phyloP scores from a whole-genome alignment of 2,797 vertebrate species.

The Gymnoscopelus microlampas region DNA sequence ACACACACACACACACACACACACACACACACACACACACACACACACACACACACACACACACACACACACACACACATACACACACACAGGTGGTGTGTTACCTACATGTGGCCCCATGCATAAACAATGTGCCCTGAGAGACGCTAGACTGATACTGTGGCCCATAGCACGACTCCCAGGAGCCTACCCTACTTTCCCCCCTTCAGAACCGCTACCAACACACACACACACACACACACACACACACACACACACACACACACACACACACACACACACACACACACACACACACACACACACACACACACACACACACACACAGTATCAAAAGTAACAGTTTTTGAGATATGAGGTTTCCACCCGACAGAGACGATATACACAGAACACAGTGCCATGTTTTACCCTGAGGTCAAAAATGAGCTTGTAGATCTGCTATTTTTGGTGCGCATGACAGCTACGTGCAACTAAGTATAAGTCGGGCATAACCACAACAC shows the following conservation, averaged over 20 bases:
- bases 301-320: neutral
- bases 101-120: constrained; percentile 74
- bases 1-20: constrained; percentile 1
- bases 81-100: constrained; percentile 7
- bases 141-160: constrained; percentile 77
- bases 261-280: constrained; percentile 1
- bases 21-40: constrained; percentile 17
- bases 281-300: constrained; percentile 1
- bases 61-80: constrained; percentile 28
- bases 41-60: constrained; percentile 14
- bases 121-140: constrained; percentile 82
- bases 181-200: constrained; percentile 71
- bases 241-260: neutral
- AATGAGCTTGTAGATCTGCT: too few species aligned
- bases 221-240: neutral
- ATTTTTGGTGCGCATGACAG: too few species aligned
- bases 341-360: too few species aligned
- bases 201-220: constrained; percentile 49
- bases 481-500: too few species aligned
- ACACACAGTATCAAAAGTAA: constrained; percentile 11
- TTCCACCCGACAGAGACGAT: too few species aligned
- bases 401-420: too few species aligned
- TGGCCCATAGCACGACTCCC: constrained; percentile 78
- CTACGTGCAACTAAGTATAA: too few species aligned
- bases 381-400: too few species aligned